Evolutionary conservation across 2,888 invertebrate genomes (phyloP).

Genomic region (Noctua fimbriata): DNA sequence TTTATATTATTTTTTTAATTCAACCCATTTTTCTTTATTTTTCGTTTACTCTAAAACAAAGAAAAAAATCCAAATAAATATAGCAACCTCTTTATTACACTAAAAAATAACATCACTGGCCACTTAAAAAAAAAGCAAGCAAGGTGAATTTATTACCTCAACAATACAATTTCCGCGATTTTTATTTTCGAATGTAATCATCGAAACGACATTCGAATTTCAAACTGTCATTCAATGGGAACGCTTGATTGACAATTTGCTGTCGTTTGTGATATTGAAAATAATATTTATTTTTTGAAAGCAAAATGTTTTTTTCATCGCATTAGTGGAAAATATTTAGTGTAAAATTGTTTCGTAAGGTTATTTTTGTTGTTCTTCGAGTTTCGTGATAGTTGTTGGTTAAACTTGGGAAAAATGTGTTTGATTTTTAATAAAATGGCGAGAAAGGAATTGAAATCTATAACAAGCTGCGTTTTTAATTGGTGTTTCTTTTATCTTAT

Average conservation of each 20-base stretch:
- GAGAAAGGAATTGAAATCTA: conserved; percentile 38
- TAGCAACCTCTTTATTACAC: conserved; percentile 20
- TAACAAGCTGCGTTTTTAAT: conserved; percentile 32
- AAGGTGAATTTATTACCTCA: conserved; percentile 22
- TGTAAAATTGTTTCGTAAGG: conserved; percentile 5
- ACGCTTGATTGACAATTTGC: conserved; percentile 57
- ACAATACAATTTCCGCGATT: conserved; percentile 20
- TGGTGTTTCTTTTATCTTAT: conserved; percentile 29
- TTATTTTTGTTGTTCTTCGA: not conserved
- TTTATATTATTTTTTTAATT: not conserved
- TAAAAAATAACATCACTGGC: not conserved
- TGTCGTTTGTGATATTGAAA: conserved; percentile 42
- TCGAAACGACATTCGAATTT: conserved; percentile 60
- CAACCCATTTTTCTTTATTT: not conserved
- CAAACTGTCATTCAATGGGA: conserved; percentile 44
- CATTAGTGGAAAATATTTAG: conserved; percentile 3
- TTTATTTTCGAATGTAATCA: conserved; percentile 36
- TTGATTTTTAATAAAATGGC: conserved; percentile 45
- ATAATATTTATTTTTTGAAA: conserved; percentile 33
- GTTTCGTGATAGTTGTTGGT: not conserved
- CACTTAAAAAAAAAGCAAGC: conserved; percentile 3
- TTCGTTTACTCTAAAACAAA: not conserved
- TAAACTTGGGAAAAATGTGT: conserved; percentile 35
- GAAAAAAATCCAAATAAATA: not conserved
- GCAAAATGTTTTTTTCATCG: conserved; percentile 18